phyloP scores from a whole-genome alignment of 2,888 invertebrate genomes.

The Macrosoma leucophasiata region DNA sequence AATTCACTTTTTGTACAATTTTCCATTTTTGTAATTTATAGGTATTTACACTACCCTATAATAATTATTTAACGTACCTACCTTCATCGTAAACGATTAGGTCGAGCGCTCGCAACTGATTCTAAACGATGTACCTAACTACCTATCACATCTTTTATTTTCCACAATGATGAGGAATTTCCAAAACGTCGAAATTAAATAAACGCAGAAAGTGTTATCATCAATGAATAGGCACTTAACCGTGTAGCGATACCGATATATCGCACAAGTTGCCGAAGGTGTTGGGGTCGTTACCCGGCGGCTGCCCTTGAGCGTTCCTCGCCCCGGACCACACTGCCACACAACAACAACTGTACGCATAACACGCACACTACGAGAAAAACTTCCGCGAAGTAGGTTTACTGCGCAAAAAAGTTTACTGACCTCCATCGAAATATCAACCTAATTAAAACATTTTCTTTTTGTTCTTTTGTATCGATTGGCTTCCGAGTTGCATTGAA shows the following conservation, averaged over 20 bases:
- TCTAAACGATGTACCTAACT: too few relatives aligned
- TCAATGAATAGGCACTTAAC: too few relatives aligned
- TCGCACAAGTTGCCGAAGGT: conserved; percentile 35
- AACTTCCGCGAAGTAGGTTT: conserved; percentile 39
- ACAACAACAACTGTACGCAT: conserved; percentile 20
- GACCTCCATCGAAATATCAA: conserved; percentile 39
- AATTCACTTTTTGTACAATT: too few relatives aligned
- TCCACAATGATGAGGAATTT: too few relatives aligned
- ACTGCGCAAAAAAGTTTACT: conserved; percentile 40
- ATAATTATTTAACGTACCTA: too few relatives aligned
- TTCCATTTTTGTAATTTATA: too few relatives aligned
- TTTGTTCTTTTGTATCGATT: conserved; percentile 6
- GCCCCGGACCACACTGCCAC: conserved; percentile 41
- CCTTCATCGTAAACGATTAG: too few relatives aligned
- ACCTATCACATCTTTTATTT: too few relatives aligned
- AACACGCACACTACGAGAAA: conserved; percentile 29
- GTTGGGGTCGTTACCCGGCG: conserved; percentile 58
- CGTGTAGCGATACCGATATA: conserved; percentile 27
- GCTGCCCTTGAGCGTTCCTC: conserved; percentile 67
- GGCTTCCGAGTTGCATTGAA: neutral
- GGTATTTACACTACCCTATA: too few relatives aligned
- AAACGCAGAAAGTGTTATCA: too few relatives aligned
- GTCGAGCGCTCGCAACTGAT: too few relatives aligned
- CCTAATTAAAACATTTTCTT: conserved; percentile 22
- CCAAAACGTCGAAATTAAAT: too few relatives aligned